Evolutionary conservation across 2,797 vertebrate genomes (phyloP).

Genomic region (Craterocephalus amniculus): DNA sequence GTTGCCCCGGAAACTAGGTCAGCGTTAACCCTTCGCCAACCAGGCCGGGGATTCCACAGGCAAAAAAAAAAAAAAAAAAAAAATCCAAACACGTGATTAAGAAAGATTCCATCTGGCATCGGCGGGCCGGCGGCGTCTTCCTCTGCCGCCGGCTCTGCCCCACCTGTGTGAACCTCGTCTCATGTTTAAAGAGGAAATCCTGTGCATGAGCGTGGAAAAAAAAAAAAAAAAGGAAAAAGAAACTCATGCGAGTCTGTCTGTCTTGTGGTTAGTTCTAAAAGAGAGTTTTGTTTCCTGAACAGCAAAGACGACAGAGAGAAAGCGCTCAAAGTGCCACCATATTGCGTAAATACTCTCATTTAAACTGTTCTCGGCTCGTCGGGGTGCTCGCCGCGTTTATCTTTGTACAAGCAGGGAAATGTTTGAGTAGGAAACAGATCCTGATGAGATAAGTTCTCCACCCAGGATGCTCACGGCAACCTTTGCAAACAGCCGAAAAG

Average conservation of each 20-base stretch:
- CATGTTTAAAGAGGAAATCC: conserved; percentile 66
- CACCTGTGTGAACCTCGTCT: conserved; percentile 31
- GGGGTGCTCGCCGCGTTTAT: conserved; percentile 27
- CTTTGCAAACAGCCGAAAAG: conserved; percentile 16
- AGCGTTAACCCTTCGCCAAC: conserved; percentile 77
- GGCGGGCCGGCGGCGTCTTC: conserved; percentile 21
- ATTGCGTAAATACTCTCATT: conserved; percentile 17
- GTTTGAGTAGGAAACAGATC: conserved; percentile 45
- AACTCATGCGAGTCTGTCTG: conserved; percentile 37
- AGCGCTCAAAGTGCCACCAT: background rate
- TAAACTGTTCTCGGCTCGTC: conserved; percentile 20
- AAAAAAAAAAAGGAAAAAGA: conserved; percentile 7
- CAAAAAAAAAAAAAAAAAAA: conserved; percentile 24
- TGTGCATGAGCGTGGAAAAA: conserved; percentile 48
- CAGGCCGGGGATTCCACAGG: conserved; percentile 70
- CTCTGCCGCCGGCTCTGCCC: conserved; percentile 38
- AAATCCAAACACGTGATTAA: conserved; percentile 48
- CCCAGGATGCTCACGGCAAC: conserved; percentile 36
- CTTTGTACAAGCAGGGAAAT: conserved; percentile 37
- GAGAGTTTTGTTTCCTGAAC: conserved; percentile 58
- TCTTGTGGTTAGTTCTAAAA: no score
- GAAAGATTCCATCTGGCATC: conserved; percentile 61
- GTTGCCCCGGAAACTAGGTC: conserved; percentile 85
- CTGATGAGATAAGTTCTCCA: conserved; percentile 38
- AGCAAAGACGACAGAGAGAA: conserved; percentile 35